Evolutionary conservation across 2,888 invertebrate genomes (phyloP).

Genomic region (Deladenus siricidicola): DNA sequence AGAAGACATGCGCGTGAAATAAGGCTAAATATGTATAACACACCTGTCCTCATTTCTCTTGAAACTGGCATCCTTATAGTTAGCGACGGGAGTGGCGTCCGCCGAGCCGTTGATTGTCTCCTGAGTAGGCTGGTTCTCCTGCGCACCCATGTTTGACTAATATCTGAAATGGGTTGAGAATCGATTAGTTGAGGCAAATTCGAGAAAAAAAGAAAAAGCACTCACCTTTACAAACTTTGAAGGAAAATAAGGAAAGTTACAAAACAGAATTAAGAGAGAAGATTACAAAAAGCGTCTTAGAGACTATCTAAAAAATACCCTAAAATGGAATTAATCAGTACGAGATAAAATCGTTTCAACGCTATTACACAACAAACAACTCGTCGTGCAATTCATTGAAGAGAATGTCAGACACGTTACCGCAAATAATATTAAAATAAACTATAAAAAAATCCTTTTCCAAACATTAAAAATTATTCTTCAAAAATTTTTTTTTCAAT

Average conservation of each 20-base stretch:
- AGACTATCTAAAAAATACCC: slow-evolving; percentile 18
- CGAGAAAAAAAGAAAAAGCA: not conserved
- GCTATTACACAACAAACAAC: no score
- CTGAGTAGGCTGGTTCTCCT: slow-evolving; percentile 8
- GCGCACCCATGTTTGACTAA: slow-evolving; percentile 8
- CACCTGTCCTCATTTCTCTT: slow-evolving; percentile 29
- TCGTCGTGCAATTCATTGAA: no score
- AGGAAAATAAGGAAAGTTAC: not conserved
- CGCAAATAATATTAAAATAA: no score
- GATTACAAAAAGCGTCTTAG: not conserved
- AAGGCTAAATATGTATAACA: not conserved
- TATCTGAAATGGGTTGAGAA: not conserved
- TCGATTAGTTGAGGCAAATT: not conserved
- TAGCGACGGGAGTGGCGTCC: not conserved
- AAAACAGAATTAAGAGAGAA: not conserved
- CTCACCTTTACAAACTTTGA: not conserved
- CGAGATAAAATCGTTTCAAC: no score
- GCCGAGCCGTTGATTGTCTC: slow-evolving; percentile 1
- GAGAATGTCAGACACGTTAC: no score
- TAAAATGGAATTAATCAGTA: slow-evolving; percentile 4
- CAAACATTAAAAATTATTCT: no score
- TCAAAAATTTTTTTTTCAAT: no score
- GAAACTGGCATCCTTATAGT: slow-evolving; percentile 7
- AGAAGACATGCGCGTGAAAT: no score
- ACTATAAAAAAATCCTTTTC: no score